Evolutionary conservation across 2,797 vertebrate species (phyloP), one percentile per base, ranked within the genome.

Genomic region (Siniperca undulata): DNA sequence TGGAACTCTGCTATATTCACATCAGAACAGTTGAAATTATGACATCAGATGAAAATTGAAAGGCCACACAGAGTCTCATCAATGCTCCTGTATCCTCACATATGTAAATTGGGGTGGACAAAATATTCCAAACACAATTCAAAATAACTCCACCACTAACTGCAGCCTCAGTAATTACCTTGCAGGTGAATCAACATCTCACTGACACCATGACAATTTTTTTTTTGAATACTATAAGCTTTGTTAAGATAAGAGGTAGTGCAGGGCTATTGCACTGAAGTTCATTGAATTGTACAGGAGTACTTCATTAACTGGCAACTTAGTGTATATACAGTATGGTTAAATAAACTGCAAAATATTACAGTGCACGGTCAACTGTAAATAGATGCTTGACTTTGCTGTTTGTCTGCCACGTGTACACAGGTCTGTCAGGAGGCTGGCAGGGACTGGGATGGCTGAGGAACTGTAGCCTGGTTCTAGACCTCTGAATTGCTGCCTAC

Each of bases 371-470:
- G 1, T 48, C 62, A 53, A 24, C n/a, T 52, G 30, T 30, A 48
- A 65, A 44, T 40, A 67, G 19, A 62, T 27, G 17, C 19, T 55
- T 53, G 56, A 55, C 46, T 64, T 38, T n/a, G 30, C n/a, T 59
- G 67, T 68, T 55, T 36, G 17, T 66, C 66, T 70, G 75, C 68
- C 50, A 53, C 40, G 22, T 66, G 27, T 55, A 13, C 13, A 60
- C 34, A 58, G 24, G 40, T 62, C 48, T 67, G 50, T 61, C 70
- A 72, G 61, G 36, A 58, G 50, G 24, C 60, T 64, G 64, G 38
- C n/a, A 24, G n/a, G 58, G 22, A 12, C 27, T 34, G 14, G 17
- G 13, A 13, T 46, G 48, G 27, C 44, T 34, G 55, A 73, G 77
- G 17, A 17, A 7, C 44, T 12, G 24, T 22, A 67, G 64, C 16